Evolutionary conservation across 2,888 invertebrate species (phyloP), one percentile per base, ranked within the genome.

Genomic region (Suillia variegata): DNA sequence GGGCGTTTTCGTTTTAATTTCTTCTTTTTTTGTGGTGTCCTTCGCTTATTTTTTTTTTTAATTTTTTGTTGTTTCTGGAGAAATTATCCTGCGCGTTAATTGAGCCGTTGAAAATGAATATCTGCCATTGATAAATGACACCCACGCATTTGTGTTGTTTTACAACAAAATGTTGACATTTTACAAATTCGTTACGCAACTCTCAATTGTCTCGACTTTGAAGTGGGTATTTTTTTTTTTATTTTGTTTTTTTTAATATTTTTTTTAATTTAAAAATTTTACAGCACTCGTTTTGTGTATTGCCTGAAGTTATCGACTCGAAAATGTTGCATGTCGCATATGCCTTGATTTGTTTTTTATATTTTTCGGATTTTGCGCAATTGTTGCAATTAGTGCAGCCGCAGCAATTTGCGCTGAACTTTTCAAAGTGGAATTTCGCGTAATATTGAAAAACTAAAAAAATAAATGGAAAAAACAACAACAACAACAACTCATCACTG

Each of bases 151-250:
- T 18, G 5, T 17, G 45, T 17, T 45, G 5, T n/a, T n/a, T n/a
- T n/a, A n/a, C 5, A 13, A 67, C 67, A 65, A 45, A 63, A 53
- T 69, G 69, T 70, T 67, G 73, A 70, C 71, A 72, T 73, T 68
- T 71, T 64, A 52, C 33, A 1, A 52, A 33, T 33, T 4, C 20
- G 10, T 15, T 24, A 22, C 15, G n/a, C 2, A 4, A 5, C 26
- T 6, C 26, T 6, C 38, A 38, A 12, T n/a, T 38, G 6, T n/a
- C 10, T 13, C 3, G 38, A 38, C 38, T 13, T 38, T 38, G 38
- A n/a, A 8, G n/a, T 13, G n/a, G 38, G 38, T 13, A 38, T 38
- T 38, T n/a, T 4, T 31, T n/a, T n/a, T 38, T 5, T 5, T 6
- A 26, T 26, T 26, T 5, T 6, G n/a, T 13, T 12, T 50, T 24